These are phyloP conservation scores for Callorhinus ursinus DNA, from an alignment of 2,113 vertebrate species.

Conservation along the genomic window DNA sequence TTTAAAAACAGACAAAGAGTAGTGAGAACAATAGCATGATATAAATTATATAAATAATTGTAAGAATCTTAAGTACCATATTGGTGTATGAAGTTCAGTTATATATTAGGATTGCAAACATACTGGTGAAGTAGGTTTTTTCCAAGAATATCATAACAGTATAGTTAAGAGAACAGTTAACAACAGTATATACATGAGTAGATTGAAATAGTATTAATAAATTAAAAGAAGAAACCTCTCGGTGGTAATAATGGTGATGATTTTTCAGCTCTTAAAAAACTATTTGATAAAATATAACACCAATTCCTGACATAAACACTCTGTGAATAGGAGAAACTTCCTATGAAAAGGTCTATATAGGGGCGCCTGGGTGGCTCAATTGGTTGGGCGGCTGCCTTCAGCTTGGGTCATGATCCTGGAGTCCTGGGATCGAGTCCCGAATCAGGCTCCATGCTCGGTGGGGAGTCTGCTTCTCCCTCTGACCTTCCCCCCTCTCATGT, in stretches of 20 bases:
- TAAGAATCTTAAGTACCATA: background rate
- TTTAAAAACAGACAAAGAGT: background rate
- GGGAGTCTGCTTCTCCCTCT: too few species aligned
- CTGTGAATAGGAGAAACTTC: background rate
- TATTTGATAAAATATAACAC: background rate
- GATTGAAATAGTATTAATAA: background rate
- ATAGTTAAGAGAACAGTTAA: background rate
- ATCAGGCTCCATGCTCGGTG: too few species aligned
- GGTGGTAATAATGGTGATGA: background rate
- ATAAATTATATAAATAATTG: background rate
- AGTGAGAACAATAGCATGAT: background rate
- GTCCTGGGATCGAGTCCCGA: too few species aligned
- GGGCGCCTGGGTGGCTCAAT: too few species aligned
- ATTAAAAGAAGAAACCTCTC: background rate
- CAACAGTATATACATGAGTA: background rate
- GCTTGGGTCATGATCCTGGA: too few species aligned
- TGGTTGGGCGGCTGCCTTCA: too few species aligned
- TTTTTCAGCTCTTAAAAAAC: background rate
- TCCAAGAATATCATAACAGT: background rate
- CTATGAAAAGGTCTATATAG: background rate
- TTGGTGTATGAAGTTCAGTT: background rate
- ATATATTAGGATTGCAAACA: background rate
- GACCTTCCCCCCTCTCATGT: too few species aligned
- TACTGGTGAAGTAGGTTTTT: background rate
- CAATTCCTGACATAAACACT: background rate